phyloP scores from a whole-genome alignment of 2,888 invertebrate genomes.

The Ernsta delagoae region DNA sequence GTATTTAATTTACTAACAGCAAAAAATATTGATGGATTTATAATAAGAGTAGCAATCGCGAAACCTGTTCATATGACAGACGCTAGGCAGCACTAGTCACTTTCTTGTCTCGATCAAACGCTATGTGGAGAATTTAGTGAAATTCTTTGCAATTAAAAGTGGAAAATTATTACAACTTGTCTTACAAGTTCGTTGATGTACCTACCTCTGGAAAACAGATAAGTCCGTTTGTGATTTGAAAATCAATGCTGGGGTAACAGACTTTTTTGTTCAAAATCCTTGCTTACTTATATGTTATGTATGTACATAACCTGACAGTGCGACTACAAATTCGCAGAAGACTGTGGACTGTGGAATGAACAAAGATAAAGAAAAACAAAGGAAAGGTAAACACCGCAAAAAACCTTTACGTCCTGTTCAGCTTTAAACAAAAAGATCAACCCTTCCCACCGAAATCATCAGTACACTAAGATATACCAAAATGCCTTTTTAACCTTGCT shows the following conservation, averaged over 20 bases:
- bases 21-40: constrained; percentile 38
- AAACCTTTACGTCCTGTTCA: no score
- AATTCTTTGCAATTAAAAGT: constrained; percentile 6
- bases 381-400: no score
- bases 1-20: constrained; percentile 31
- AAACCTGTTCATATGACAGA: constrained; percentile 39
- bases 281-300: no score
- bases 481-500: background rate
- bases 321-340: no score
- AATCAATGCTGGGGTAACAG: no score
- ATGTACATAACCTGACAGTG: no score
- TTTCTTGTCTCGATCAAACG: constrained; percentile 19
- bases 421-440: no score
- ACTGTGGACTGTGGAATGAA: no score
- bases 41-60: constrained; percentile 36
- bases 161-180: constrained; percentile 9
- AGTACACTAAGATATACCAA: background rate
- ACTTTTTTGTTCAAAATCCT: no score
- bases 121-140: constrained; percentile 19
- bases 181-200: background rate
- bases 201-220: background rate
- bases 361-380: no score
- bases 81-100: constrained; percentile 24
- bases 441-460: no score
- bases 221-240: background rate